Evolutionary conservation across 1,140 invertebrate genomes (phyloP).

Genomic region (Protaetia brevitarsis): DNA sequence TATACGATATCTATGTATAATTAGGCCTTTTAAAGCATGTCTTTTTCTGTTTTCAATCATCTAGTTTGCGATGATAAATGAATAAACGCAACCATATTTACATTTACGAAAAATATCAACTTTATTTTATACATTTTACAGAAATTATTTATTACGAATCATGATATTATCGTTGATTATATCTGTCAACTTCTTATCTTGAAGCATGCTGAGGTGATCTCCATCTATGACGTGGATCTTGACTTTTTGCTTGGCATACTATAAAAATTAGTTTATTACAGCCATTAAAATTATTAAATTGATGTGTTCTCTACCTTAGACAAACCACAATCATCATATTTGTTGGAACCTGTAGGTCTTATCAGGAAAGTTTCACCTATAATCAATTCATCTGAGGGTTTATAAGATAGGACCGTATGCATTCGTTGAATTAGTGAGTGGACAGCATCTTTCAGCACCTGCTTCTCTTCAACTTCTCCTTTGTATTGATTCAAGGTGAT

Average conservation of each 20-base stretch:
- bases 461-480: constrained; percentile 28
- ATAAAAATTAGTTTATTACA: constrained; percentile 29
- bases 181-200: constrained; percentile 33
- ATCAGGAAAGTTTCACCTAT: constrained; percentile 38
- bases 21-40: too few relatives aligned
- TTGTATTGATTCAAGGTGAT: constrained; percentile 33
- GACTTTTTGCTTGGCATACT: constrained; percentile 39
- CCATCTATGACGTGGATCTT: constrained; percentile 36
- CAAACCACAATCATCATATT: constrained; percentile 44
- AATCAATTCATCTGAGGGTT: constrained; percentile 33
- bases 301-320: constrained; percentile 34
- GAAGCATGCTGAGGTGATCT: constrained; percentile 42
- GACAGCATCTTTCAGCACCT: constrained; percentile 33
- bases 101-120: background rate
- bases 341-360: constrained; percentile 40
- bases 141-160: background rate
- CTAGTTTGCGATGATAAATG: too few relatives aligned
- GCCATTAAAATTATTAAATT: constrained; percentile 3
- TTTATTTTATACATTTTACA: background rate
- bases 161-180: constrained; percentile 41
- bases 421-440: constrained; percentile 33
- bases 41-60: too few relatives aligned
- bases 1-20: too few relatives aligned
- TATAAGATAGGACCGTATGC: constrained; percentile 31
- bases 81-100: background rate